Evolutionary conservation across 2,113 vertebrate genomes (phyloP).

Genomic region (Hydrolagus affinis): DNA sequence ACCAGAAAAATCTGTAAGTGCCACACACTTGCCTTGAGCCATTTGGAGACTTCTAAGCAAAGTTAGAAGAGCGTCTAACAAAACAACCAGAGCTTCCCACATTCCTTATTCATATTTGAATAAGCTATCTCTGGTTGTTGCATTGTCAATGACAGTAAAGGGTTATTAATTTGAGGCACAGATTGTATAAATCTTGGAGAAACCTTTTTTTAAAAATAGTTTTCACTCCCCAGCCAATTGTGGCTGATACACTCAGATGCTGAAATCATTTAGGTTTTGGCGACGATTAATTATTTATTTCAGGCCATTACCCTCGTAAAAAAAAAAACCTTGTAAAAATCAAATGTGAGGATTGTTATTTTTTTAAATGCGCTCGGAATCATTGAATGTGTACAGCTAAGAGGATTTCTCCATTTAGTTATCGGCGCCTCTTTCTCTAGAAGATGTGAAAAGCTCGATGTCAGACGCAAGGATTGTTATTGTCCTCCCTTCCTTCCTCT

Average conservation of each 20-base stretch:
- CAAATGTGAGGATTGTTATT: too few species aligned
- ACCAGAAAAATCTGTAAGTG: too few species aligned
- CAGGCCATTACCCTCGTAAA: too few species aligned
- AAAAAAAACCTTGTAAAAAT: too few species aligned
- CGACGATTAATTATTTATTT: conserved; percentile 12
- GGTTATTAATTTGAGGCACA: background rate
- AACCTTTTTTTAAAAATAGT: background rate
- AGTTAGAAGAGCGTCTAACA: conserved; percentile 3
- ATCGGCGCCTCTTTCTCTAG: too few species aligned
- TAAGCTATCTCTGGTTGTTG: background rate
- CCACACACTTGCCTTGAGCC: background rate
- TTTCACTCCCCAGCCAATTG: background rate
- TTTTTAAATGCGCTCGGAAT: too few species aligned
- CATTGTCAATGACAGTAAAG: background rate
- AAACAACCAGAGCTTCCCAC: background rate
- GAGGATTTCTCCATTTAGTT: too few species aligned
- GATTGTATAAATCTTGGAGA: background rate
- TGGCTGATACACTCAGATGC: background rate
- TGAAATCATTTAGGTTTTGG: background rate
- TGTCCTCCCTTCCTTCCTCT: too few species aligned
- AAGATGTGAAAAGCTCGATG: too few species aligned
- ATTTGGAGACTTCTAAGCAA: background rate
- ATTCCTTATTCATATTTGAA: background rate
- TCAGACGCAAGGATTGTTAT: too few species aligned
- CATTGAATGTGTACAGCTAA: too few species aligned